Evolutionary conservation across 1,140 invertebrate species (phyloP).

Genomic region (Arion vulgaris): DNA sequence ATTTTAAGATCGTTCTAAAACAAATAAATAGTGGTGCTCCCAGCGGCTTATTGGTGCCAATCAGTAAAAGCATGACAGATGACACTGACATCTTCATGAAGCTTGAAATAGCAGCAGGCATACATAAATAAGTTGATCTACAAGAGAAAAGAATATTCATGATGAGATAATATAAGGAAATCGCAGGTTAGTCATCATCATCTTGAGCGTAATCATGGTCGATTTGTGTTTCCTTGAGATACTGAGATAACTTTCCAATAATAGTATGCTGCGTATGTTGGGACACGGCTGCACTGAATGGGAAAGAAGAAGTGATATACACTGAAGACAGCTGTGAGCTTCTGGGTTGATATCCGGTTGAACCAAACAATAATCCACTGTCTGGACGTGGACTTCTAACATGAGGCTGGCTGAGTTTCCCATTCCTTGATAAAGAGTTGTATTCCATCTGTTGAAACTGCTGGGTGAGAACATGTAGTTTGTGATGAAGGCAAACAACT

Average conservation of each 20-base stretch:
- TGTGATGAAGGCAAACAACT: slow-evolving; percentile 63
- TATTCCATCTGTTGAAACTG: background rate
- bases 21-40: too few species aligned
- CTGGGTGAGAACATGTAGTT: slow-evolving; percentile 48
- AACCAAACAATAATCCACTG: slow-evolving; percentile 69
- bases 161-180: background rate
- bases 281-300: slow-evolving; percentile 61
- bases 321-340: slow-evolving; percentile 57
- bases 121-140: background rate
- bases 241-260: slow-evolving; percentile 57
- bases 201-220: slow-evolving; percentile 54
- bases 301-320: slow-evolving; percentile 70
- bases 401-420: slow-evolving; percentile 28
- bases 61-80: too few species aligned
- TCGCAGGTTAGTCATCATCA: slow-evolving; percentile 44
- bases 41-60: too few species aligned
- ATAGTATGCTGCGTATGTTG: slow-evolving; percentile 50
- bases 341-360: slow-evolving; percentile 50
- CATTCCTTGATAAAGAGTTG: background rate
- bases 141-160: background rate
- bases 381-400: slow-evolving; percentile 48
- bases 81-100: too few species aligned
- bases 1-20: too few species aligned
- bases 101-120: background rate
- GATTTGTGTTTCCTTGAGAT: slow-evolving; percentile 57